Conservation (phyloP, 2,797 vertebrate genomes). For the Catostomus latipinnis region DNA sequence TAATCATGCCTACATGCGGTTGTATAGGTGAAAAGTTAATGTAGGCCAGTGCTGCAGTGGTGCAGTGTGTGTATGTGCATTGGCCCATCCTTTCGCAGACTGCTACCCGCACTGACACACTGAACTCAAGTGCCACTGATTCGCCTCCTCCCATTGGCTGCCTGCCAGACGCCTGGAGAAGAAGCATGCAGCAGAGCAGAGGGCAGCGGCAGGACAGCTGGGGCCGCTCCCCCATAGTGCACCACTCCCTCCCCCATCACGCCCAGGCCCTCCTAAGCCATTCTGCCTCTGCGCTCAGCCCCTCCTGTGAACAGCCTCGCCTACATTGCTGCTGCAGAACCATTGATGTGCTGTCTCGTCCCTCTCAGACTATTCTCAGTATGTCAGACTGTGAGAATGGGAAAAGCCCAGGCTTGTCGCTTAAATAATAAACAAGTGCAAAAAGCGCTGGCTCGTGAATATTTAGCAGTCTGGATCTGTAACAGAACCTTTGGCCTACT, state of each 20-base stretch:
- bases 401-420: neutral
- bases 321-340: conserved; percentile 42
- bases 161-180: conserved; percentile 75
- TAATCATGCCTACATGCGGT: neutral
- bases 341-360: conserved; percentile 34
- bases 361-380: conserved; percentile 16
- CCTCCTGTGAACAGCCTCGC: conserved; percentile 32
- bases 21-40: conserved; percentile 40
- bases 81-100: conserved; percentile 11
- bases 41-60: conserved; percentile 60
- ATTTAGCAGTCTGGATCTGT: conserved; percentile 16
- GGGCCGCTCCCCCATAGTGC: conserved; percentile 72
- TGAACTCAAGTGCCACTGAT: conserved; percentile 81
- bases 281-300: conserved; percentile 19
- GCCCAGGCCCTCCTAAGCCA: conserved; percentile 51
- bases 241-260: conserved; percentile 50
- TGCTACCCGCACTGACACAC: conserved; percentile 72
- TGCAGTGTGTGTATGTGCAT: conserved; percentile 40
- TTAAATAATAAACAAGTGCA: conserved; percentile 27
- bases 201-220: conserved; percentile 72
- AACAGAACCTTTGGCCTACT: conserved; percentile 13
- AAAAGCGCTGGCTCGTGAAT: conserved; percentile 37
- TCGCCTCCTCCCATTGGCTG: conserved; percentile 76
- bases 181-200: conserved; percentile 71
- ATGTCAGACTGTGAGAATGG: conserved; percentile 21